Evolutionary conservation across 2,113 vertebrate species (phyloP), one percentile per base, ranked within the genome.

Genomic region (Hippocampus mohnikei): DNA sequence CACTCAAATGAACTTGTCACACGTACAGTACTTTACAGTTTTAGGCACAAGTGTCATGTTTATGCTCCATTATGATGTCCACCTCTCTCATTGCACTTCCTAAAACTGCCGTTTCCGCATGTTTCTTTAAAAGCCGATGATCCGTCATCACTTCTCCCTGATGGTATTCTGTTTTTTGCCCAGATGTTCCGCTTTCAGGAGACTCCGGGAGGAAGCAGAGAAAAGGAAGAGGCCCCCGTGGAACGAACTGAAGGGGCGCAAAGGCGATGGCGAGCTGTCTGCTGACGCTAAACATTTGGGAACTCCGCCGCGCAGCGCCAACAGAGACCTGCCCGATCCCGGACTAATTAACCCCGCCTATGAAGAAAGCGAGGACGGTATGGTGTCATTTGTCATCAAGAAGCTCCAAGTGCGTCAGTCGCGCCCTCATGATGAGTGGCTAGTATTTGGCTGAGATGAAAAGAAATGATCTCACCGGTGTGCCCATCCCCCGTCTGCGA

Each of bases 301-400:
- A 15, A 46, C 86, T 0, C 63, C 58, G 9, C 71, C 86, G 52
- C 86, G 88, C 68, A 82, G 82, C 27, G 61, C 80, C 58, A 41
- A 65, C 55, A 73, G 88, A 48, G 88, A 87, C 60, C 85, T 74
- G 42, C 87, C 92, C 0, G 94, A 96, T 71, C 94, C 95, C 8
- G 95, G 95, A 1, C 78, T 96, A 72, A 92, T 95, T 55, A 96
- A 96, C 82, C 95, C 94, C 63, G 94, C 95, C 53, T 96, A 93
- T 81, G 95, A 96, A 82, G 95, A 95, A 89, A 89, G 89, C 61
- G 95, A 97, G 76, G 95, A 96, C 68, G 95, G 95, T 96, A 90
- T 79, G 88, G 58, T 23, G 33, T 67, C 37, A 25, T 44, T 64
- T 23, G 41, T 64, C 62, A 44, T 44, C 21, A 64, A 42, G 41